Percentiles rank a stretch among this genome's conserved stretches.
phyloP scores from a whole-genome alignment of 1,140 invertebrate species.

The Eubasilissa regina region DNA sequence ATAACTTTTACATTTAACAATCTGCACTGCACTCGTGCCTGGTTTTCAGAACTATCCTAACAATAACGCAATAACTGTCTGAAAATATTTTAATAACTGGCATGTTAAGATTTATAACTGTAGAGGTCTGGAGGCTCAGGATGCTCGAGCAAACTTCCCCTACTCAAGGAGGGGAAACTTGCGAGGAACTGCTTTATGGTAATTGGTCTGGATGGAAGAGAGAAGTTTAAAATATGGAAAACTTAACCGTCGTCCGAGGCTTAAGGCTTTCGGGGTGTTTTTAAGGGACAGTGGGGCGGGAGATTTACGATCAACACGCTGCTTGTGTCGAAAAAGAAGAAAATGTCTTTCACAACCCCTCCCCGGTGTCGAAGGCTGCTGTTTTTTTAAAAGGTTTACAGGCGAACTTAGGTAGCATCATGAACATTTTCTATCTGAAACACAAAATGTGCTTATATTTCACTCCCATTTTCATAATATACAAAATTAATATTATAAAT shows the following conservation, averaged over 20 bases:
- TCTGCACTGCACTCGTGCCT: too few relatives aligned
- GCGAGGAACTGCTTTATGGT: constrained; percentile 19
- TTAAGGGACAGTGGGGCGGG: constrained; percentile 1
- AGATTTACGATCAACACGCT: constrained; percentile 33
- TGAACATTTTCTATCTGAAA: not conserved
- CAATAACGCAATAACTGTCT: constrained; percentile 26
- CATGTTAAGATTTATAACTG: constrained; percentile 33
- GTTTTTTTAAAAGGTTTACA: constrained; percentile 31
- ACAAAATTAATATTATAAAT: too few relatives aligned
- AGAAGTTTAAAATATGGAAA: constrained; percentile 35
- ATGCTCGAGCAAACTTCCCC: constrained; percentile 11
- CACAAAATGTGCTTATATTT: too few relatives aligned
- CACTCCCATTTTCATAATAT: too few relatives aligned
- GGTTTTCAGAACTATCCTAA: not conserved
- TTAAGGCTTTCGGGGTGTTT: constrained; percentile 7
- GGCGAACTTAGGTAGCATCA: not conserved
- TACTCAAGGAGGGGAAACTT: constrained; percentile 10
- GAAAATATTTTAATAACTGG: constrained; percentile 38
- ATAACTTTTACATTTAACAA: too few relatives aligned
- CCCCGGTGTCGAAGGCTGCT: not conserved
- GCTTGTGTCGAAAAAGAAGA: constrained; percentile 26
- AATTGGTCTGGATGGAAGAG: constrained; percentile 36
- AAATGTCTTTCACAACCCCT: not conserved
- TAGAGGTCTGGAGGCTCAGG: not conserved
- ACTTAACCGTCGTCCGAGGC: constrained; percentile 32